phyloP scores from a whole-genome alignment of 2,888 invertebrate species.

The Hecatera dysodea region DNA sequence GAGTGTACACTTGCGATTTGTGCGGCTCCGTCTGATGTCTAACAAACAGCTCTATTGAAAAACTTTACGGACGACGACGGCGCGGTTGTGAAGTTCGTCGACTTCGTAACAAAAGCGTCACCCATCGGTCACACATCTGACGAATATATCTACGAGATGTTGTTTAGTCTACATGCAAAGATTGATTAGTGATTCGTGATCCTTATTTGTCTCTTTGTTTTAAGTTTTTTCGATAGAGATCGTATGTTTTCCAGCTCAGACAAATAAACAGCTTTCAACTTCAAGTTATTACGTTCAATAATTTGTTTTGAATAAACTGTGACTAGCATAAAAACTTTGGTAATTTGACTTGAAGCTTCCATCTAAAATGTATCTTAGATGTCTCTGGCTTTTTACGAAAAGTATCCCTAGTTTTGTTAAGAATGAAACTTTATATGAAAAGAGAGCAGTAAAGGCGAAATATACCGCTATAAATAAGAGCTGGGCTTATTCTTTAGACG shows the following conservation, averaged over 20 bases:
- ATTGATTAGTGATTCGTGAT: constrained; percentile 71
- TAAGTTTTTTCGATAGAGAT: constrained; percentile 7
- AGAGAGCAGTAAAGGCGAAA: constrained; percentile 74
- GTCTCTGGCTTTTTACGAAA: constrained; percentile 15
- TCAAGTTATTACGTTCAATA: constrained; percentile 9
- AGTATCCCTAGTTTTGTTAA: constrained; percentile 45
- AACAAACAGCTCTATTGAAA: constrained; percentile 82
- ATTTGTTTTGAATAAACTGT: constrained; percentile 32
- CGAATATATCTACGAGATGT: constrained; percentile 75
- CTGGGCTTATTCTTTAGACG: constrained; percentile 73
- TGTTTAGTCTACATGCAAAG: constrained; percentile 74
- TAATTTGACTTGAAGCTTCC: constrained; percentile 17
- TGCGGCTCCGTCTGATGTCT: constrained; percentile 62
- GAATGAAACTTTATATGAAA: constrained; percentile 69
- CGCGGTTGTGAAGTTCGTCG: constrained; percentile 78
- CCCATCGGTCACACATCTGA: constrained; percentile 73
- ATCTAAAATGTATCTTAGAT: constrained; percentile 8
- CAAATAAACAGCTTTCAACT: constrained; percentile 33
- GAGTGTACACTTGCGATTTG: constrained; percentile 56
- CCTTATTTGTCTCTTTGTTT: constrained; percentile 47
- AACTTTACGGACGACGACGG: constrained; percentile 72
- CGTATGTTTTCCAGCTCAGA: constrained; percentile 8
- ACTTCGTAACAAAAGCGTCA: constrained; percentile 77
- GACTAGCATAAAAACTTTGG: constrained; percentile 10
- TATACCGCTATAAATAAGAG: constrained; percentile 79